Evolutionary conservation across 2,113 vertebrate species (phyloP), one percentile per base, ranked within the genome.

Genomic region (Rissa tridactyla): DNA sequence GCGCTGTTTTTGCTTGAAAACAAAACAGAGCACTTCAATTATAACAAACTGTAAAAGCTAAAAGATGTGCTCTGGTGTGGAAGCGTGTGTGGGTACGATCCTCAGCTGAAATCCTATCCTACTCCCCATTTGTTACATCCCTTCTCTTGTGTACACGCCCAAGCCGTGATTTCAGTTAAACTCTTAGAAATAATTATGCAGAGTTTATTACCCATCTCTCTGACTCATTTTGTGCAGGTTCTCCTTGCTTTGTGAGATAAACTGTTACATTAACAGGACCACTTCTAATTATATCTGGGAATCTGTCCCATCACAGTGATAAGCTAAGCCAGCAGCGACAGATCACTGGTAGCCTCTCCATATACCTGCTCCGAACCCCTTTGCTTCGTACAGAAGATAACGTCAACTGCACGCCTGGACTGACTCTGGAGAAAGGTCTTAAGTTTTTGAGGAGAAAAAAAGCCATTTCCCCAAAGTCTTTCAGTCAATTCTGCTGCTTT

Each of bases 221-320:
- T 5, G 38, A 14, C 36, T 16, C 9, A 1, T 29, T 47, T 21
- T n/a, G 19, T 15, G 15, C 15, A 27, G 40, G 34, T 70, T 64
- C 25, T 44, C 32, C 32, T 68, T 51, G 36, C 42, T 66, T 21
- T 75, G 55, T 55, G 86, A 65, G 49, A 13, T 3, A 21, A 44
- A 27, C 13, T 46, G 0, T 34, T 15, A 5, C 2, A 14, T 55
- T 23, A 55, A 36, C 30, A 64, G 18, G 30, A 15, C 6, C 1
- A 7, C 16, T 77, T 72, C 15, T 90, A 19, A 36, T 64, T 9
- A 5, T 6, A 9, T 22, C 38, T 54, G 47, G 79, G 77, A 47
- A 54, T 46, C 62, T 51, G 13, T 29, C 11, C 32, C 2, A 1
- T 18, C 19, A 4, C 14, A 16, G 32, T 3, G 54, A 40, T 23